Evolutionary conservation across 1,140 invertebrate genomes (phyloP).

Genomic region (Drosophila neocordata): DNA sequence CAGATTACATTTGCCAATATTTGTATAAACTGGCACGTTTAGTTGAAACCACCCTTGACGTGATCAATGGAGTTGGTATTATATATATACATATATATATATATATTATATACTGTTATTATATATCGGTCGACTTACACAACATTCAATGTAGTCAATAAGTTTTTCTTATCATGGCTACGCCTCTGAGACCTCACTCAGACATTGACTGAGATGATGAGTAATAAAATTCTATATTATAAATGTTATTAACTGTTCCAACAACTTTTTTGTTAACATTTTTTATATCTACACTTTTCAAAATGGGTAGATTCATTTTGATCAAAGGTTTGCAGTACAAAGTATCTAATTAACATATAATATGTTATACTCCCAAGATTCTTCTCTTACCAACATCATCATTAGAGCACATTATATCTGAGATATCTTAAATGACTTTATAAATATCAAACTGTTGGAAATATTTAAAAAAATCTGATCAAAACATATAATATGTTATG

Average conservation of each 20-base stretch:
- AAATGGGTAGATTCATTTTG: neutral
- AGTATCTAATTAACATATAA: too few relatives aligned
- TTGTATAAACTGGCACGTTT: too few relatives aligned
- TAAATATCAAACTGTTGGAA: too few relatives aligned
- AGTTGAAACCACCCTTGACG: neutral
- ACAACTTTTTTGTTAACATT: neutral
- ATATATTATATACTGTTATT: too few relatives aligned
- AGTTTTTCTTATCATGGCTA: slow-evolving; percentile 1
- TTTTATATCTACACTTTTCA: neutral
- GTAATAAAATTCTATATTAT: slow-evolving; percentile 17
- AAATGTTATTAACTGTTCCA: slow-evolving; percentile 19
- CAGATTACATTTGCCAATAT: neutral
- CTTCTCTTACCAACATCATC: too few relatives aligned
- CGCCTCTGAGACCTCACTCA: slow-evolving; percentile 6
- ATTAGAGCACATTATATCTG: too few relatives aligned
- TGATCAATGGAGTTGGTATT: slow-evolving; percentile 18
- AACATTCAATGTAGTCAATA: neutral
- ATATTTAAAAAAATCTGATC: too few relatives aligned
- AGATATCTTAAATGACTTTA: too few relatives aligned
- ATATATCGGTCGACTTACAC: too few relatives aligned
- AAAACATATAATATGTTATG: too few relatives aligned
- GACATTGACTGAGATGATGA: slow-evolving; percentile 3
- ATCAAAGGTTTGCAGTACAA: neutral
- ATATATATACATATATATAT: too few relatives aligned
- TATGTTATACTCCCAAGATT: too few relatives aligned